Conservation (phyloP, 2,888 invertebrate genomes). For the Peribatodes rhomboidaria region DNA sequence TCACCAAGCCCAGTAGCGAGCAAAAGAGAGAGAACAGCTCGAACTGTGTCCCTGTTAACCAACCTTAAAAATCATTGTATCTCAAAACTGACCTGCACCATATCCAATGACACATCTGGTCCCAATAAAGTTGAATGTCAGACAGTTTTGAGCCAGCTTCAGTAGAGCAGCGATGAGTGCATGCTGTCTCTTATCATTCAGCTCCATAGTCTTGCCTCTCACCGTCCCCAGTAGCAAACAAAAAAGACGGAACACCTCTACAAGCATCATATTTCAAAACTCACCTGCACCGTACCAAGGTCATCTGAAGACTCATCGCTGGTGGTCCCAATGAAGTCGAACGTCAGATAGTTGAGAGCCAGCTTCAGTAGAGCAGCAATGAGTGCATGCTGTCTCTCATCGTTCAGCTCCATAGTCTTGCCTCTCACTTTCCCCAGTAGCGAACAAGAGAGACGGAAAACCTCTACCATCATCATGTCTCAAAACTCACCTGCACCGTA, state of each 20-base stretch:
- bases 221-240: too few relatives aligned
- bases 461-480: conserved; percentile 86
- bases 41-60: too few relatives aligned
- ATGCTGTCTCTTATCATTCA: conserved; percentile 93
- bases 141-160: conserved; percentile 95
- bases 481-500: conserved; percentile 92
- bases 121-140: conserved; percentile 99
- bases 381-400: conserved; percentile 91
- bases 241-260: too few relatives aligned
- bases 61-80: too few relatives aligned
- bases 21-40: too few relatives aligned
- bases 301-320: conserved; percentile 99
- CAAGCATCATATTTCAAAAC: too few relatives aligned
- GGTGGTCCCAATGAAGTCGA: conserved; percentile 99
- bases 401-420: conserved; percentile 93
- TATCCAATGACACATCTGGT: conserved; percentile 99
- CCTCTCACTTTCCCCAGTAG: conserved; percentile 95
- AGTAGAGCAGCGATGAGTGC: conserved; percentile 91
- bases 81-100: too few relatives aligned
- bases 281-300: too few relatives aligned
- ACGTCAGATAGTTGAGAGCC: conserved; percentile 97
- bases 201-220: conserved; percentile 94
- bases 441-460: conserved; percentile 96
- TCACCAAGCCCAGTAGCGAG: too few relatives aligned
- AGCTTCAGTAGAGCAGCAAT: conserved; percentile 93